These are phyloP conservation scores for Alethe diademata DNA, from an alignment of 2,113 vertebrate species.

Conservation along the genomic window DNA sequence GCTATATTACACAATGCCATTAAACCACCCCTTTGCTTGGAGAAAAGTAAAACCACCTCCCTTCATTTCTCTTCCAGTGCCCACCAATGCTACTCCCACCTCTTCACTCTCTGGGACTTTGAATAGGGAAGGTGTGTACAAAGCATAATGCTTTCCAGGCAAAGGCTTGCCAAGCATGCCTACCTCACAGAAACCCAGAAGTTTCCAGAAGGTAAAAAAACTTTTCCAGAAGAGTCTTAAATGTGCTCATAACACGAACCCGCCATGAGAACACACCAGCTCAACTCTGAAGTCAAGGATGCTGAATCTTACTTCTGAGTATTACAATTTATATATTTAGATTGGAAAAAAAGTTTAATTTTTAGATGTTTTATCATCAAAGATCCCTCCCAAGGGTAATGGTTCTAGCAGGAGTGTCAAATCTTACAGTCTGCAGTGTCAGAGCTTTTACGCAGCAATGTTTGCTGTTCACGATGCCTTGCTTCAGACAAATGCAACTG, in stretches of 20 bases:
- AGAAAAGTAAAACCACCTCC: background rate
- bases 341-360: background rate
- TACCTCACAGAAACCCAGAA: background rate
- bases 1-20: background rate
- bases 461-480: background rate
- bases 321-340: background rate
- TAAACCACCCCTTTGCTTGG: background rate
- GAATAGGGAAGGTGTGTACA: background rate
- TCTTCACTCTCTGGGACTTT: background rate
- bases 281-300: background rate
- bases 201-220: background rate
- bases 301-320: background rate
- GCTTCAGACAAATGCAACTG: background rate
- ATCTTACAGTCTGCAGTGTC: background rate
- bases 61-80: background rate
- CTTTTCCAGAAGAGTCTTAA: background rate
- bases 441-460: background rate
- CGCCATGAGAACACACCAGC: background rate
- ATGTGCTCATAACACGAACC: background rate
- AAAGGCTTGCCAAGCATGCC: background rate
- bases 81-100: background rate
- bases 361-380: background rate
- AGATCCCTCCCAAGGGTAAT: background rate
- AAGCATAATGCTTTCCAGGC: background rate
- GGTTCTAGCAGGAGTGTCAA: background rate